Conservation (phyloP, 2,888 invertebrate species). For the Augiades crinisus region DNA sequence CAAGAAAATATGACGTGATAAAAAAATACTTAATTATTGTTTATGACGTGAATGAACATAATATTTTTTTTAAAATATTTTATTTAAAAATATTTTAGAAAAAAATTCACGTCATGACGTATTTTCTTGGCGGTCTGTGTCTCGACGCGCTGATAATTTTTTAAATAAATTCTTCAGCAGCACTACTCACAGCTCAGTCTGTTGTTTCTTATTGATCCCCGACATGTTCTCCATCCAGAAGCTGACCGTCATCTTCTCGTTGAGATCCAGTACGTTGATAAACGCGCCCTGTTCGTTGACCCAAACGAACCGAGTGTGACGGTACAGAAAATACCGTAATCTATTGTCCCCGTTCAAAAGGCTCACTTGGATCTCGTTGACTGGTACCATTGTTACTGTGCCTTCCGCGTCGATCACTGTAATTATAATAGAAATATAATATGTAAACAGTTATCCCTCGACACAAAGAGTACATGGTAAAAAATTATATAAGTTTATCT, state of each 20-base stretch:
- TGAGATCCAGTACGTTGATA: conserved; percentile 69
- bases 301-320: conserved; percentile 82
- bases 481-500: too few relatives aligned
- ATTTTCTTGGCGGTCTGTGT: too few relatives aligned
- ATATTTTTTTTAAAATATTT: too few relatives aligned
- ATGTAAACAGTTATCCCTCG: too few relatives aligned
- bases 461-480: too few relatives aligned
- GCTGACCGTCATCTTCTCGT: conserved; percentile 72
- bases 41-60: too few relatives aligned
- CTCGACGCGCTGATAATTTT: too few relatives aligned
- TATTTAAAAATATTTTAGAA: too few relatives aligned
- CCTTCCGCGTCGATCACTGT: conserved; percentile 74
- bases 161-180: too few relatives aligned
- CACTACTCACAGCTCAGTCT: conserved; percentile 79
- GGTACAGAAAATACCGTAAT: conserved; percentile 78
- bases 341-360: conserved; percentile 65
- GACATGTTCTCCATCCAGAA: conserved; percentile 73
- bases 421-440: conserved; percentile 44
- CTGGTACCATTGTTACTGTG: conserved; percentile 62
- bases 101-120: too few relatives aligned
- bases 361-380: conserved; percentile 66
- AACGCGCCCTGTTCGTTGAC: conserved; percentile 69
- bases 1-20: too few relatives aligned
- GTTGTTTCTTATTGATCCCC: conserved; percentile 78
- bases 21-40: too few relatives aligned